Conservation (phyloP, 1,140 invertebrate species). For the Ptiloglossa arizonensis region DNA sequence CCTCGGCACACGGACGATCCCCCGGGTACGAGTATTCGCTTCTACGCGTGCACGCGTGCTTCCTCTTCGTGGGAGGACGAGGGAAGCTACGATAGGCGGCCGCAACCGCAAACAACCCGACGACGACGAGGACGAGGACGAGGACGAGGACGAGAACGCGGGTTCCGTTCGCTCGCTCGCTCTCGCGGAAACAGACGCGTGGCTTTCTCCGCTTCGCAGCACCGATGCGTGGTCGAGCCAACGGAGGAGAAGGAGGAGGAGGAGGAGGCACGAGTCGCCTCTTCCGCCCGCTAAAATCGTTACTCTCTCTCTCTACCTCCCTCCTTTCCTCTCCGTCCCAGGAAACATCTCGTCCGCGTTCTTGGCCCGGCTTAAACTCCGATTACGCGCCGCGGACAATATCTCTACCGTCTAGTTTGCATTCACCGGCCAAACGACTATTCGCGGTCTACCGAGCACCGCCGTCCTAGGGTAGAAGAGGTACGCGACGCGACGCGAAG, state of each 20-base stretch:
- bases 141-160: not conserved
- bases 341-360: constrained; percentile 69
- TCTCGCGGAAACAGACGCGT: not conserved
- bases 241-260: too few species aligned
- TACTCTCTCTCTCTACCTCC: not conserved
- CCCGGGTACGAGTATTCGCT: too few species aligned
- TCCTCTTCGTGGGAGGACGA: not conserved
- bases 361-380: constrained; percentile 70
- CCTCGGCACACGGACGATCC: not conserved
- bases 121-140: not conserved
- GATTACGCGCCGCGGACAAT: constrained; percentile 72
- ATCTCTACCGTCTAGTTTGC: constrained; percentile 71
- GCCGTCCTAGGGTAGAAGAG: not conserved
- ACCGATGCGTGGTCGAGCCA: constrained; percentile 7
- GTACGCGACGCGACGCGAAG: too few species aligned
- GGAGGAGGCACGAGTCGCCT: too few species aligned
- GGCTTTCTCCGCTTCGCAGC: constrained; percentile 3
- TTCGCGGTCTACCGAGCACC: constrained; percentile 72
- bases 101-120: constrained; percentile 31
- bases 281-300: not conserved
- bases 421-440: constrained; percentile 72
- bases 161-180: not conserved
- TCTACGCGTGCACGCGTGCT: constrained; percentile 5
- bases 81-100: constrained; percentile 18
- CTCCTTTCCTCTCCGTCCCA: not conserved